A percentile compares a stretch with the other conserved stretches of the same genome.
These are phyloP conservation scores for Conus ventricosus DNA, from an alignment of 1,140 invertebrate genomes.

Conservation along the genomic window DNA sequence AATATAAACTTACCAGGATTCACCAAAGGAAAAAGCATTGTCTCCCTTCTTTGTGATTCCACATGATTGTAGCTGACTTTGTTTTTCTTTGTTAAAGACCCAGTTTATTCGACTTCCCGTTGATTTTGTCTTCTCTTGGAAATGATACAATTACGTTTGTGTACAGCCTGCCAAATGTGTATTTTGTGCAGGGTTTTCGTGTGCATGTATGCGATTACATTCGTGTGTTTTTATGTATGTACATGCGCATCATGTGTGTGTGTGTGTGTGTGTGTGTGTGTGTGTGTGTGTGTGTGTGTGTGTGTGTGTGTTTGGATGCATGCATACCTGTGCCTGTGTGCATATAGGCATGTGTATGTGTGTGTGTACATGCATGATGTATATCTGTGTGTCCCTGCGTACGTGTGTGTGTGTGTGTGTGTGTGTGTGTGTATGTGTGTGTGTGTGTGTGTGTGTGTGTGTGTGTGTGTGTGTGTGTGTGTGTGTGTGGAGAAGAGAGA, in stretches of 20 bases:
- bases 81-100: not conserved
- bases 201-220: not conserved
- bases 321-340: not conserved
- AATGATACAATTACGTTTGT: too few relatives aligned
- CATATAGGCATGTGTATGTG: not conserved
- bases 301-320: not conserved
- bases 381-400: not conserved
- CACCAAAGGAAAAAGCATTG: too few relatives aligned
- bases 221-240: not conserved
- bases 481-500: too few relatives aligned
- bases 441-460: too few relatives aligned
- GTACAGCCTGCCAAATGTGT: too few relatives aligned
- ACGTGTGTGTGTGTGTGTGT: too few relatives aligned
- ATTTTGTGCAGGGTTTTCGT: not conserved
- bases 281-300: conserved; percentile 2
- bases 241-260: not conserved
- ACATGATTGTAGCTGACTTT: too few relatives aligned
- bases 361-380: not conserved
- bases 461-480: too few relatives aligned
- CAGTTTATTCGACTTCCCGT: not conserved
- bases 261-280: not conserved
- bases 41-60: too few relatives aligned
- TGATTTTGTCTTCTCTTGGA: not conserved
- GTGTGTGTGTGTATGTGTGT: too few relatives aligned
- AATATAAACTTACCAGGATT: too few relatives aligned